Conservation (phyloP, 2,797 vertebrate genomes). For the Eulemur mongoz region DNA sequence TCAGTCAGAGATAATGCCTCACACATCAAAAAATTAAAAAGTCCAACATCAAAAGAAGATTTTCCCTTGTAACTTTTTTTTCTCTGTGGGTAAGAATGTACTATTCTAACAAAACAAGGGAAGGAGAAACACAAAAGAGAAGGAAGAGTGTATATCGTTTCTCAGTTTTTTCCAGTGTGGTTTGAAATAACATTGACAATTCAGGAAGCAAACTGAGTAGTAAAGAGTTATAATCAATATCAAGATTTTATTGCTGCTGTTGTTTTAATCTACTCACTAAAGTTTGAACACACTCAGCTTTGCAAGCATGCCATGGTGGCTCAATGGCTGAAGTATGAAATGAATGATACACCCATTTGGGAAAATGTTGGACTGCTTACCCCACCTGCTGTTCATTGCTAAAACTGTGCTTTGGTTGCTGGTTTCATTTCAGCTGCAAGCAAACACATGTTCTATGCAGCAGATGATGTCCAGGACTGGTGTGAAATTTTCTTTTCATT, state of each 20-base stretch:
- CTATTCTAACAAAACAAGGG: not conserved
- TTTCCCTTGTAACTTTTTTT: not conserved
- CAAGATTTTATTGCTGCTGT: not conserved
- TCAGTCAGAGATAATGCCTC: not conserved
- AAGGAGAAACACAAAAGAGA: not conserved
- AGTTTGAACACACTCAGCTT: not conserved
- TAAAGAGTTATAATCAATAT: not conserved
- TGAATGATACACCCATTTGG: not conserved
- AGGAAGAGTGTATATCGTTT: not conserved
- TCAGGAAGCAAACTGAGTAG: not conserved
- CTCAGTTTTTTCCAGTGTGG: not conserved
- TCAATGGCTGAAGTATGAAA: constrained; percentile 3
- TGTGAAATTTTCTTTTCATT: not conserved
- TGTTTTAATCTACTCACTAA: not conserved
- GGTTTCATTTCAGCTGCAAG: not conserved
- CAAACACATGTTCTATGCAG: not conserved
- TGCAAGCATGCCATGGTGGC: not conserved
- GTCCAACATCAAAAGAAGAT: not conserved
- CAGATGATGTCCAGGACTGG: not conserved
- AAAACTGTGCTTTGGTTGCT: not conserved
- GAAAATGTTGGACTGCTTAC: constrained; percentile 17
- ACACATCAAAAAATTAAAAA: not conserved
- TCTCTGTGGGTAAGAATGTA: not conserved
- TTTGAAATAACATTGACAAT: not conserved
- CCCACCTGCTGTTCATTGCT: constrained; percentile 60